These are phyloP conservation scores for Buathra laborator DNA, from an alignment of 2,888 invertebrate species.

Conservation along the genomic window DNA sequence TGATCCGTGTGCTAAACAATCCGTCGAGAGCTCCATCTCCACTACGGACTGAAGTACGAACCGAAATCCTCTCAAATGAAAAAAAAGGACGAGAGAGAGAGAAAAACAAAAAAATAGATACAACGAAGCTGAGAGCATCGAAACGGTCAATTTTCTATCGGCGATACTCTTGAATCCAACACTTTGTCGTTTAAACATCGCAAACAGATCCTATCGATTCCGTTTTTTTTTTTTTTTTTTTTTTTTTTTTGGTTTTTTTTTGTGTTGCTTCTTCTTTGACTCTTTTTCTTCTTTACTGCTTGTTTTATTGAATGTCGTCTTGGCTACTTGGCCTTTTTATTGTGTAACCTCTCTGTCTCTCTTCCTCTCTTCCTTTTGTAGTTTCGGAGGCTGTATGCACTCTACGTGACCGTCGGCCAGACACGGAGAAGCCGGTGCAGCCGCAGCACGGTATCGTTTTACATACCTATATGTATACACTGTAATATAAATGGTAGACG, in stretches of 20 bases:
- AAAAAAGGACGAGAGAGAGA: slow-evolving; percentile 10
- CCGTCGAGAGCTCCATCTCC: slow-evolving; percentile 42
- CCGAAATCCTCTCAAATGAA: slow-evolving; percentile 39
- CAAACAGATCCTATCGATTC: slow-evolving; percentile 38
- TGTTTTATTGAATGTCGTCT: slow-evolving; percentile 30
- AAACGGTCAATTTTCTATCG: slow-evolving; percentile 55
- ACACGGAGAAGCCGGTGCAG: slow-evolving; percentile 51
- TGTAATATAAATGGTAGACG: slow-evolving; percentile 37
- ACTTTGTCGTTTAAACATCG: slow-evolving; percentile 43
- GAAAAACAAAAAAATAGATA: neutral
- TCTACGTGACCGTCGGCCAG: slow-evolving; percentile 59
- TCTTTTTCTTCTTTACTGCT: slow-evolving; percentile 20
- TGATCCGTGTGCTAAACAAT: slow-evolving; percentile 58
- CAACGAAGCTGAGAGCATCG: slow-evolving; percentile 1
- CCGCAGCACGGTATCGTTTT: slow-evolving; percentile 53
- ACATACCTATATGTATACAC: slow-evolving; percentile 37
- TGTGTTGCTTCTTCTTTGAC: neutral
- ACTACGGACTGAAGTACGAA: slow-evolving; percentile 17
- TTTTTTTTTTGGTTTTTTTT: neutral
- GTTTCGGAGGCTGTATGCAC: slow-evolving; percentile 29
- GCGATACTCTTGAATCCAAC: slow-evolving; percentile 20
- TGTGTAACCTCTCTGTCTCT: neutral
- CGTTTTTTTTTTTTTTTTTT: slow-evolving; percentile 10
- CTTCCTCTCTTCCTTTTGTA: slow-evolving; percentile 15
- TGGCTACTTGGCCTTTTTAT: slow-evolving; percentile 34